phyloP scores from a whole-genome alignment of 2,888 invertebrate genomes.

The Cephus spinipes region DNA sequence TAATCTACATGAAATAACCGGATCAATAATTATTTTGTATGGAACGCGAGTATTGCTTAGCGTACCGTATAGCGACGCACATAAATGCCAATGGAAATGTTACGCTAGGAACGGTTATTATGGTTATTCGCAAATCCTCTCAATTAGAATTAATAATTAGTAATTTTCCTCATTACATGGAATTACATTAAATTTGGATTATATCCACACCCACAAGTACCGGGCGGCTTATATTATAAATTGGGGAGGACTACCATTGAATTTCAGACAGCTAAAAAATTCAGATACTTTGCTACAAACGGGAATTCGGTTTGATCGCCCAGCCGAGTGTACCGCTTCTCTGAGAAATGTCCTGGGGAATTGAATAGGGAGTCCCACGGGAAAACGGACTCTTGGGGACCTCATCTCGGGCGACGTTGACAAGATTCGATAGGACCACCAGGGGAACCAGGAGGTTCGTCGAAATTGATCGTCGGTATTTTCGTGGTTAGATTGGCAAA shows the following conservation, averaged over 20 bases:
- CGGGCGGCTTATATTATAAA: not conserved
- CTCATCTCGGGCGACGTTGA: constrained; percentile 17
- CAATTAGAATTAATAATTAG: constrained; percentile 14
- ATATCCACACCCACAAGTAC: not conserved
- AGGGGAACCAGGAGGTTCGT: not conserved
- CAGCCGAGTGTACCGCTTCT: not conserved
- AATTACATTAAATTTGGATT: not conserved
- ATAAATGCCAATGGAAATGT: no score
- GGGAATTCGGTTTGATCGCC: not conserved
- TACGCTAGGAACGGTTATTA: not conserved
- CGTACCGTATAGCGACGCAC: no score
- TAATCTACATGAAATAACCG: no score
- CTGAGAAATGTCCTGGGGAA: constrained; percentile 22
- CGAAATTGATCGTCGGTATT: constrained; percentile 4
- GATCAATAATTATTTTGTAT: no score
- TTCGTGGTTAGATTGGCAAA: not conserved
- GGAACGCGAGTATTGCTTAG: no score
- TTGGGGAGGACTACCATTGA: not conserved
- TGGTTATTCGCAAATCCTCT: constrained; percentile 16
- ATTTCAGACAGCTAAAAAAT: not conserved
- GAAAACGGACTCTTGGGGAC: constrained; percentile 17
- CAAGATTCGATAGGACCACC: constrained; percentile 20
- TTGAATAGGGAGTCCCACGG: constrained; percentile 21
- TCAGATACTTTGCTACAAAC: not conserved
- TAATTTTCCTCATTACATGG: constrained; percentile 12